These are phyloP conservation scores for Leucoma salicis DNA, from an alignment of 2,888 invertebrate genomes.

Conservation along the genomic window DNA sequence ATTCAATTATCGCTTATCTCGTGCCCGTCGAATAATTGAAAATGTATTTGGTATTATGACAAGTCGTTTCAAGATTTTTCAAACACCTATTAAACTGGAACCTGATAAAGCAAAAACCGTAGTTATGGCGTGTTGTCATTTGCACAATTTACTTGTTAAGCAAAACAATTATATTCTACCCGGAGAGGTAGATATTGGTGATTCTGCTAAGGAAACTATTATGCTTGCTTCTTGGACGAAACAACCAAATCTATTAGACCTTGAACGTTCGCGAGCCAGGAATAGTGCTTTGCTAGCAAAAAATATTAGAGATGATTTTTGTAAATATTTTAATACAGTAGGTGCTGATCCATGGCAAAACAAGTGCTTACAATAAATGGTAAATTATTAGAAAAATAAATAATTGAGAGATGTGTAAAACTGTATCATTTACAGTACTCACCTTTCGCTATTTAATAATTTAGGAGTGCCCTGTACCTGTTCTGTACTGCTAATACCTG, in stretches of 20 bases:
- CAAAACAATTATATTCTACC: conserved; percentile 24
- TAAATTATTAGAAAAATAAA: too few species aligned
- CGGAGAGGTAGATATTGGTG: neutral
- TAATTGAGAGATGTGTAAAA: too few species aligned
- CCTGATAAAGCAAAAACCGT: neutral
- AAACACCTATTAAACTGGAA: neutral
- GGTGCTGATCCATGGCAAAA: too few species aligned
- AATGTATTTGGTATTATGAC: conserved; percentile 17
- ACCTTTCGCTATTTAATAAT: too few species aligned
- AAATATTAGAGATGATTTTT: neutral
- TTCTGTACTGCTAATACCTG: too few species aligned
- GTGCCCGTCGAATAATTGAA: conserved; percentile 17
- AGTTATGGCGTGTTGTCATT: too few species aligned
- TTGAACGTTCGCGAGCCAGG: neutral
- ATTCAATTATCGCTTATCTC: conserved; percentile 16
- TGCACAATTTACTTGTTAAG: too few species aligned
- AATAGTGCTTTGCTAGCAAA: neutral
- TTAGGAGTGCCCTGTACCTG: too few species aligned
- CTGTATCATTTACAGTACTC: too few species aligned
- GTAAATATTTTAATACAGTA: too few species aligned
- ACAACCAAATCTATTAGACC: neutral
- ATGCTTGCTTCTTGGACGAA: neutral
- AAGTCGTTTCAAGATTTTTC: conserved; percentile 16
- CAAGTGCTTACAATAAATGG: too few species aligned
- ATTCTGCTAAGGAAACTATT: neutral